phyloP scores from a whole-genome alignment of 2,797 vertebrate species.

The Arrhamphus sclerolepis region DNA sequence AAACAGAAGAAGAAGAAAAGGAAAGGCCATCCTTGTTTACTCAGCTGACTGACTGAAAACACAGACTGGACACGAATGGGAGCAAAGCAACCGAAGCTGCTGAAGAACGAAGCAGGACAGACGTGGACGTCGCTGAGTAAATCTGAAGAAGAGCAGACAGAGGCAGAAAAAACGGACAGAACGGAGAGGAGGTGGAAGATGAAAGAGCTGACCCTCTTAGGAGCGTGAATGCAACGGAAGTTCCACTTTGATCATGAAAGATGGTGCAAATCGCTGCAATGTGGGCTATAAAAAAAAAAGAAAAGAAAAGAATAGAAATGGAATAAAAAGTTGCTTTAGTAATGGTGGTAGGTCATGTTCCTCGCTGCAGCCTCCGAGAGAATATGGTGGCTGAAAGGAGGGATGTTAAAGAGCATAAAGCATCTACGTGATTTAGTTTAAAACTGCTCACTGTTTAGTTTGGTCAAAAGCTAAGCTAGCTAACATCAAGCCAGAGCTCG shows the following conservation, averaged over 20 bases:
- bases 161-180: slow-evolving; percentile 18
- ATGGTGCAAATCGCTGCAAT: slow-evolving; percentile 57
- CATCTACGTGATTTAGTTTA: too few relatives aligned
- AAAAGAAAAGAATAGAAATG: too few relatives aligned
- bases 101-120: too few relatives aligned
- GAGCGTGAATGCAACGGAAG: slow-evolving; percentile 34
- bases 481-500: too few relatives aligned
- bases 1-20: slow-evolving; percentile 23
- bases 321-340: background rate
- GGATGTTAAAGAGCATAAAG: too few relatives aligned
- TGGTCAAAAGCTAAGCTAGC: too few relatives aligned
- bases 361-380: too few relatives aligned
- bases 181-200: slow-evolving; percentile 33
- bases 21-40: slow-evolving; percentile 57
- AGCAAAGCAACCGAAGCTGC: background rate
- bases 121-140: too few relatives aligned
- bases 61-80: slow-evolving; percentile 7
- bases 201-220: slow-evolving; percentile 56
- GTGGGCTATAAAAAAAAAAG: slow-evolving; percentile 26
- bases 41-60: slow-evolving; percentile 52
- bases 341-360: too few relatives aligned
- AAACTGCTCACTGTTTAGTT: too few relatives aligned
- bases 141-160: slow-evolving; percentile 5
- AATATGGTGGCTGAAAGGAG: too few relatives aligned
- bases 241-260: slow-evolving; percentile 54